phyloP scores from a whole-genome alignment of 2,113 vertebrate genomes.

The Coracopsis vasa region DNA sequence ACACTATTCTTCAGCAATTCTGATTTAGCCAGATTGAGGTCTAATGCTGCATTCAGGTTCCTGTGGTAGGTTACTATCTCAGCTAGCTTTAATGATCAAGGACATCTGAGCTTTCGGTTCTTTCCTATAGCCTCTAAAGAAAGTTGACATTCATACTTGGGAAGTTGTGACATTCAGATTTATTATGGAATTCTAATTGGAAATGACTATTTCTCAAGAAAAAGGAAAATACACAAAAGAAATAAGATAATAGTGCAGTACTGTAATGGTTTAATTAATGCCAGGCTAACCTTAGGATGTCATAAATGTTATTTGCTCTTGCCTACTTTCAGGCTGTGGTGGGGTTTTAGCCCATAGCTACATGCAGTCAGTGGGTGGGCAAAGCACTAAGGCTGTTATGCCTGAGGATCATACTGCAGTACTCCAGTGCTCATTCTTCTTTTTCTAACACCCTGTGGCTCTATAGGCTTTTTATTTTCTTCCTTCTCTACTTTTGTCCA shows the following conservation, averaged over 20 bases:
- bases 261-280: constrained; percentile 73
- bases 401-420: constrained; percentile 12
- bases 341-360: constrained; percentile 64
- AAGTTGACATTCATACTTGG: constrained; percentile 41
- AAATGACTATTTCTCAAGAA: constrained; percentile 66
- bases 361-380: background rate
- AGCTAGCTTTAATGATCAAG: background rate
- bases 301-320: constrained; percentile 67
- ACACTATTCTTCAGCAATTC: background rate
- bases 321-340: constrained; percentile 54
- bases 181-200: constrained; percentile 66
- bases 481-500: background rate
- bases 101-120: background rate
- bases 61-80: background rate
- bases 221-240: constrained; percentile 68
- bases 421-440: background rate
- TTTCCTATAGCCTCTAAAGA: constrained; percentile 33
- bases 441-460: constrained; percentile 12
- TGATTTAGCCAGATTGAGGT: background rate
- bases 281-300: constrained; percentile 71
- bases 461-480: constrained; percentile 22
- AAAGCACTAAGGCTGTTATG: constrained; percentile 25
- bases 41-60: background rate
- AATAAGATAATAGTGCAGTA: constrained; percentile 28
- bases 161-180: constrained; percentile 71